These are phyloP conservation scores for Pyrgus malvae DNA, from an alignment of 2,888 invertebrate species.

Conservation along the genomic window DNA sequence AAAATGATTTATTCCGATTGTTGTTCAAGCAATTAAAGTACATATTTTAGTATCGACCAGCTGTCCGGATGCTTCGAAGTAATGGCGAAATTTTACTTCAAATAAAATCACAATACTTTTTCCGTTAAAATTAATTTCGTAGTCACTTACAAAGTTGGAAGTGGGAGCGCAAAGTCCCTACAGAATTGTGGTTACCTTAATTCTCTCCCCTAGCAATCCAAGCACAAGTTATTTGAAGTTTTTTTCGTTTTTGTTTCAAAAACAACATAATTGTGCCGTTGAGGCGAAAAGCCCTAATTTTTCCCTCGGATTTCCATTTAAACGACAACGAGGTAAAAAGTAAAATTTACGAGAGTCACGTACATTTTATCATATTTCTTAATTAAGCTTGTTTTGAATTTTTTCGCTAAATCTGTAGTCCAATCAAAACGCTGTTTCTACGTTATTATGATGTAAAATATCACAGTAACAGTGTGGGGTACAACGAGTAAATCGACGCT, in stretches of 20 bases:
- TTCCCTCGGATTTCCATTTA: slow-evolving; percentile 54
- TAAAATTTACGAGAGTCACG: slow-evolving; percentile 60
- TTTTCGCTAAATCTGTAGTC: slow-evolving; percentile 28
- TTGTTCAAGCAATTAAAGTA: slow-evolving; percentile 1
- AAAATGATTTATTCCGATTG: slow-evolving; percentile 22
- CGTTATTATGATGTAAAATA: background rate
- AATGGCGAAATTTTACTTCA: too few species aligned
- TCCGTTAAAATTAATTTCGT: slow-evolving; percentile 7
- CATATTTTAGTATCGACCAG: background rate
- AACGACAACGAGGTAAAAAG: slow-evolving; percentile 61
- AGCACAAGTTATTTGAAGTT: slow-evolving; percentile 31
- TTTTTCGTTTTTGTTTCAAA: slow-evolving; percentile 44
- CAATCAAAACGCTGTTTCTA: slow-evolving; percentile 3
- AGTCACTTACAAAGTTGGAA: slow-evolving; percentile 9
- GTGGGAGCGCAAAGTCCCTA: background rate
- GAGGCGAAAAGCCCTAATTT: slow-evolving; percentile 56
- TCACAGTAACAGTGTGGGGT: too few species aligned
- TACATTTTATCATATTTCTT: slow-evolving; percentile 58
- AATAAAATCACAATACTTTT: too few species aligned
- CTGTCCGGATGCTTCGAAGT: background rate
- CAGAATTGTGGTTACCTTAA: slow-evolving; percentile 16
- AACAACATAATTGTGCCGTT: slow-evolving; percentile 57
- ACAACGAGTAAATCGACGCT: too few species aligned
- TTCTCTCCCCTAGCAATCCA: slow-evolving; percentile 19
- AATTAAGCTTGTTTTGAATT: slow-evolving; percentile 55